Evolutionary conservation across 2,888 invertebrate genomes (phyloP).

Genomic region (Chymomyza procnemis): DNA sequence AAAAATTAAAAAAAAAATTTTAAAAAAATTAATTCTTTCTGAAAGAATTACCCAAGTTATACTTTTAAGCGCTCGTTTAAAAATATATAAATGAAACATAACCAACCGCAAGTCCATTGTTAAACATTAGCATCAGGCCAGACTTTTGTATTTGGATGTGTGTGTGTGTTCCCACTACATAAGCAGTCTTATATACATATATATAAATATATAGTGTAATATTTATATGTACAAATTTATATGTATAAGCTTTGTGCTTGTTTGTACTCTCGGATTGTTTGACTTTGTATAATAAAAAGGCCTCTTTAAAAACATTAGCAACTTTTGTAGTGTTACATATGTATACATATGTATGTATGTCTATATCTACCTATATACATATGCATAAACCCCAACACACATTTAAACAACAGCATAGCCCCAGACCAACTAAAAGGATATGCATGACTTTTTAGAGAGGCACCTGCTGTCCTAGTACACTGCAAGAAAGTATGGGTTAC

Average conservation of each 20-base stretch:
- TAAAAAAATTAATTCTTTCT: too few relatives aligned
- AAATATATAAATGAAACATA: slow-evolving; percentile 69
- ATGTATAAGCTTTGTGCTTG: slow-evolving; percentile 34
- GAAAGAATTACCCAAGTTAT: too few relatives aligned
- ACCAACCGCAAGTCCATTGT: slow-evolving; percentile 54
- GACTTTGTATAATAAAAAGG: slow-evolving; percentile 73
- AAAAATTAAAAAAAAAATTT: too few relatives aligned
- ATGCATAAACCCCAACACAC: slow-evolving; percentile 2
- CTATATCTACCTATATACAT: slow-evolving; percentile 1
- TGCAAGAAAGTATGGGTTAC: background rate
- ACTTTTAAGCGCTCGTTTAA: slow-evolving; percentile 20
- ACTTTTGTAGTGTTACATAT: slow-evolving; percentile 71
- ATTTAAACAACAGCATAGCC: slow-evolving; percentile 24
- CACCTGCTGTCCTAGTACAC: background rate
- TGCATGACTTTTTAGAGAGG: background rate
- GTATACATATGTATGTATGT: slow-evolving; percentile 12
- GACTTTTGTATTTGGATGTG: slow-evolving; percentile 27
- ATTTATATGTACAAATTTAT: slow-evolving; percentile 5
- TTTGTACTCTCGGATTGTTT: slow-evolving; percentile 61
- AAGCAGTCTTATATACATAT: background rate
- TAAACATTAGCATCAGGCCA: slow-evolving; percentile 47
- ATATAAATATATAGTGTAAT: background rate
- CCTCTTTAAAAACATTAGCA: slow-evolving; percentile 74
- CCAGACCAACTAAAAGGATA: background rate
- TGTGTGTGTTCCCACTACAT: background rate